Base-by-base conservation (phyloP, 2,113 vertebrate genomes). In the Hippocampus barbouri region DNA sequence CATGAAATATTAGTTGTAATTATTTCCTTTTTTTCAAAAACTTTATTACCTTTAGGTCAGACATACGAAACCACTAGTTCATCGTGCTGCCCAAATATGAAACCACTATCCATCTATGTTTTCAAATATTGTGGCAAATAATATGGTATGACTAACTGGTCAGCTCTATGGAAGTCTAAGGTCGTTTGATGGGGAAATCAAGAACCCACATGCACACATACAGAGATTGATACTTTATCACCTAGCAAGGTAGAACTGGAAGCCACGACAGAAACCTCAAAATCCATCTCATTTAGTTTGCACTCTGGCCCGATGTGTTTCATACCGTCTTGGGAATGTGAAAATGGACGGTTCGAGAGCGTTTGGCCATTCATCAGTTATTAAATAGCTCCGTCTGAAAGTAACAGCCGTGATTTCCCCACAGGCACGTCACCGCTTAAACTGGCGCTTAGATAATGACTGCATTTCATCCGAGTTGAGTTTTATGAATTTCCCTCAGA, bases 381-480 rank as follows among this genome's bases (percentile, higher is more conserved):
- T 69, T 57, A 20, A 43, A 70, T 51, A 59, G 9, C 43, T 72
- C 49, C 40, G 56, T 25, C 71, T 69, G 21, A 69, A 0, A 74
- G 30, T 73, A 69, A 66, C 64, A 45, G n/a, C 23, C 30, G 10
- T 66, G 3, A 59, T 72, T 72, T 78, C 61, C 68, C 71, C 41
- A 62, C 56, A 38, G 66, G 73, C 66, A 18, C 16, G 38, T 69
- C 43, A 57, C 71, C 67, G 66, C 60, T 73, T 74, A 43, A 80
- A 75, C 60, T 45, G 66, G 11, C 30, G 66, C 74, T 41, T 61
- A 69, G 74, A 80, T 83, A 71, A 87, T 83, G 71, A 66, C 38
- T 70, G 41, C 23, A 63, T 75, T 73, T 72, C 68, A 79, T 71
- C 72, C 25, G 68, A 66, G 78, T 74, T 38, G 40, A 71, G 63